Base-by-base conservation (phyloP, 2,797 vertebrate genomes). In the Epinephelus malabaricus region DNA sequence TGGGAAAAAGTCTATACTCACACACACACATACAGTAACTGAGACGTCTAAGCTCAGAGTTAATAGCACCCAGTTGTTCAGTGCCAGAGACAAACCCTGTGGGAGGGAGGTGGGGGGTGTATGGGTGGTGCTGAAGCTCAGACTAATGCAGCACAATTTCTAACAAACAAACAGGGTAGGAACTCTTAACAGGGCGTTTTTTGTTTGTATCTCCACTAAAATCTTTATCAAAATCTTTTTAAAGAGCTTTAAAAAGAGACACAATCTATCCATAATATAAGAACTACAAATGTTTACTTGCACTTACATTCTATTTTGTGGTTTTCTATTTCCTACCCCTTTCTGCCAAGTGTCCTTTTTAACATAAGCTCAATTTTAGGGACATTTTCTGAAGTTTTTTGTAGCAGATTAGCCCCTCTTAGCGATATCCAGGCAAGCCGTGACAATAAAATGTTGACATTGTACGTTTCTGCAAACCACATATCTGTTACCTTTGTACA, bases 21-120 rank as follows among this genome's bases (percentile, higher is more conserved):
- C 71, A 18, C 68, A 73, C 55, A 85, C 77, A 71, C 53, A 67
- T 5, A 92, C 84, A 89, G 89, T 82, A 88, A 89, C 77, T 85
- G 81, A 92, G 88, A 89, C 84, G 77, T 88, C 80, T 88, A 86
- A 90, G 87, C 86, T 86, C 75, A 86, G 79, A 68, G 81, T 85
- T 92, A 93, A 92, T 90, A 92, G 90, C 90, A 93, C 89, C 89
- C 83, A 87, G 88, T 92, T 91, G 89, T 88, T 92, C 88, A 91
- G 90, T 91, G 92, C 89, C 92, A 94, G 89, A 92, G 90, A 90
- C 68, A 45, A 83, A 85, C 89, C 87, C 92, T 91, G 90, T 89
- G 79, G 79, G 85, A 79, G 66, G 81, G 68, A 63, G 69, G 49
- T 3, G 45, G 9, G 23, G 53, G 70, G 43, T n/a, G 46, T 18